Conservation (phyloP, 2,888 invertebrate genomes). For the Tribolium freemani region DNA sequence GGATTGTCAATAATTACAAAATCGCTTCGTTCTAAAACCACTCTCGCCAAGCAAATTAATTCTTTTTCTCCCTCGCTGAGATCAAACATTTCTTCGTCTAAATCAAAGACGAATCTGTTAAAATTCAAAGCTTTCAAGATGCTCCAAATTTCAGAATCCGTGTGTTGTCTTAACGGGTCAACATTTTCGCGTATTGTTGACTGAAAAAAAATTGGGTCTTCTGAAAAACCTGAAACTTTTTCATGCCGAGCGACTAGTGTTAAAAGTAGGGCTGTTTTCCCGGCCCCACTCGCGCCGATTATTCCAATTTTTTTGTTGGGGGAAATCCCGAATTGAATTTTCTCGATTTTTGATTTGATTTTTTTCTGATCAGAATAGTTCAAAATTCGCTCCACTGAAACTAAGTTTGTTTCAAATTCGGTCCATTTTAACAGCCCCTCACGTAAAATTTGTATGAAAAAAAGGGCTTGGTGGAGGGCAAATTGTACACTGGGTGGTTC, state of each 20-base stretch:
- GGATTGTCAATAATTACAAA: constrained; percentile 66
- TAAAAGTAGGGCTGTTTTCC: constrained; percentile 79
- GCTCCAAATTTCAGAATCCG: constrained; percentile 82
- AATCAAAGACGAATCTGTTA: constrained; percentile 62
- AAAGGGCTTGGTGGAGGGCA: too few species aligned
- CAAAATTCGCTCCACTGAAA: too few species aligned
- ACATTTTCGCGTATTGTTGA: constrained; percentile 87
- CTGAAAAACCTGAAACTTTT: constrained; percentile 83
- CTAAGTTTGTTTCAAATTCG: not conserved
- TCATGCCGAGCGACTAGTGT: constrained; percentile 76
- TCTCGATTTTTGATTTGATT: constrained; percentile 55
- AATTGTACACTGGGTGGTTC: too few species aligned
- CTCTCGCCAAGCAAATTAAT: constrained; percentile 71
- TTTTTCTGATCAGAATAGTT: too few species aligned
- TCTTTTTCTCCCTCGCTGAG: constrained; percentile 71
- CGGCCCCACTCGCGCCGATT: constrained; percentile 83
- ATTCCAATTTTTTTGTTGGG: constrained; percentile 79
- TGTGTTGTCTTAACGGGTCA: constrained; percentile 85
- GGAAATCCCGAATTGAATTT: constrained; percentile 75
- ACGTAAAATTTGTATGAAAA: too few species aligned
- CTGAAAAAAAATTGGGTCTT: constrained; percentile 85
- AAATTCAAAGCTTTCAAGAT: constrained; percentile 79
- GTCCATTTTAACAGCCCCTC: not conserved
- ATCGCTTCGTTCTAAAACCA: constrained; percentile 68
- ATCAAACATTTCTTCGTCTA: constrained; percentile 68